Conservation (phyloP, 2,888 invertebrate species). For the Adineta ricciae region DNA sequence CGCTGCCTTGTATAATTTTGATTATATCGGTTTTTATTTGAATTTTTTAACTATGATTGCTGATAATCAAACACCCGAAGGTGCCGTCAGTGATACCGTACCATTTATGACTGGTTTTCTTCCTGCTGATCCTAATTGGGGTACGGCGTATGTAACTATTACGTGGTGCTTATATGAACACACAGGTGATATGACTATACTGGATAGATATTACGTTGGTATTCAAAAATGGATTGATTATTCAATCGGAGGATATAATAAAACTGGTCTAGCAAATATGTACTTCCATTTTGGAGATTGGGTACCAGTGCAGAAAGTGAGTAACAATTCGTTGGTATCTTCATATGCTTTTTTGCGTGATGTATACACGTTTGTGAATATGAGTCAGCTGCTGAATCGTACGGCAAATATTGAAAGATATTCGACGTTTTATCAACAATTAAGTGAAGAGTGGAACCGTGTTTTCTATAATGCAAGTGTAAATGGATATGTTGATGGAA, state of each 20-base stretch:
- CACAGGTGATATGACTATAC: not conserved
- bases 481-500: not conserved
- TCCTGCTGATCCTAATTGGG: constrained; percentile 9
- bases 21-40: not conserved
- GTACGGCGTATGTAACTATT: not conserved
- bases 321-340: not conserved
- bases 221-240: not conserved
- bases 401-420: not conserved
- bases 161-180: not conserved
- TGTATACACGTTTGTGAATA: not conserved
- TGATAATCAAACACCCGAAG: not conserved
- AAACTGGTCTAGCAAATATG: not conserved
- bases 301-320: not conserved
- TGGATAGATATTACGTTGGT: not conserved
- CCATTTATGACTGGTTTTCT: not conserved
- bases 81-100: not conserved
- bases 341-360: not conserved
- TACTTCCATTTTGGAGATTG: not conserved
- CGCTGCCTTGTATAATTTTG: not conserved
- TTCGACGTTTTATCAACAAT: not conserved
- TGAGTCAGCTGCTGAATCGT: not conserved
- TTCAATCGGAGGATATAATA: not conserved
- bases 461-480: not conserved
- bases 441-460: not conserved
- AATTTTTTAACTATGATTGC: not conserved